Evolutionary conservation across 2,113 vertebrate species (phyloP).

Genomic region (Dunckerocampus dactyliophorus): DNA sequence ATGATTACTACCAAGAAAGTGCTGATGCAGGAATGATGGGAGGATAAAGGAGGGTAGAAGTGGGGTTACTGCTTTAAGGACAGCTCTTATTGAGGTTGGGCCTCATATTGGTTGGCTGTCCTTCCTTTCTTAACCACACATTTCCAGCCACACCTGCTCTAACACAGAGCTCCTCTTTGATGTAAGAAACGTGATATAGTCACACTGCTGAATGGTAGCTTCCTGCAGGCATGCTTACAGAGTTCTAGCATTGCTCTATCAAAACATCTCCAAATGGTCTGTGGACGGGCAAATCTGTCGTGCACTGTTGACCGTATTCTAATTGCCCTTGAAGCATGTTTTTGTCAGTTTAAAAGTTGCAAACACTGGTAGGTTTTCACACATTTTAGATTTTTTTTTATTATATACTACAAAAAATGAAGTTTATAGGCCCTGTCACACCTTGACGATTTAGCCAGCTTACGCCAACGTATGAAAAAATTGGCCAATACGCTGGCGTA

Average conservation of each 20-base stretch:
- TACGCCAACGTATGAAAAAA: too few relatives aligned
- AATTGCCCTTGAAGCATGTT: not conserved
- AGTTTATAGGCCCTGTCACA: too few relatives aligned
- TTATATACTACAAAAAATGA: too few relatives aligned
- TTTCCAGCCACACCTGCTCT: conserved; percentile 55
- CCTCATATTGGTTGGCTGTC: conserved; percentile 21
- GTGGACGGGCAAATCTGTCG: not conserved
- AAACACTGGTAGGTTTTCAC: not conserved
- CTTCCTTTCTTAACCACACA: conserved; percentile 44
- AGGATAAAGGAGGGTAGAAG: conserved; percentile 34
- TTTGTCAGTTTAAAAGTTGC: not conserved
- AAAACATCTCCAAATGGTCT: conserved; percentile 15
- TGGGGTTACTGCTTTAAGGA: conserved; percentile 52
- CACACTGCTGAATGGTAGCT: conserved; percentile 14
- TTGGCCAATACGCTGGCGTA: too few relatives aligned
- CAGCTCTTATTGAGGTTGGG: conserved; percentile 23
- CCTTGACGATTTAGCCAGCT: too few relatives aligned
- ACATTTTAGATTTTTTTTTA: not conserved
- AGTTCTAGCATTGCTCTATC: conserved; percentile 13
- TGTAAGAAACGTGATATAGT: conserved; percentile 49
- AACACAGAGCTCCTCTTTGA: conserved; percentile 55
- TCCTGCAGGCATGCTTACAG: not conserved
- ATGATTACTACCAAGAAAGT: conserved; percentile 36
- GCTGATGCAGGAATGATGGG: conserved; percentile 45
- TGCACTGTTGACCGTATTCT: not conserved